A percentile compares a stretch with the other conserved stretches of the same genome.
phyloP scores from a whole-genome alignment of 2,113 vertebrate species.

The Osmerus mordax region DNA sequence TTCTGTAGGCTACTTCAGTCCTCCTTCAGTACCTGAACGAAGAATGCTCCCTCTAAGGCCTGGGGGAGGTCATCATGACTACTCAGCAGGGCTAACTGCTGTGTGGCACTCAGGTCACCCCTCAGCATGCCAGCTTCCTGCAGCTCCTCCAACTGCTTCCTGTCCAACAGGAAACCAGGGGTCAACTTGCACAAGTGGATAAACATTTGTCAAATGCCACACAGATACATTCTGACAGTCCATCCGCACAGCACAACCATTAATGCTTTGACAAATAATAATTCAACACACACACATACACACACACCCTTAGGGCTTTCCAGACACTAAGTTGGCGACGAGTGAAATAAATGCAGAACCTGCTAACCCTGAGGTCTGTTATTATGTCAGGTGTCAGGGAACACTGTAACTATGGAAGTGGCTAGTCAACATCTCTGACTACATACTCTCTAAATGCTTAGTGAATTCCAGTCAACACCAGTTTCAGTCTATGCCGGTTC shows the following conservation, averaged over 20 bases:
- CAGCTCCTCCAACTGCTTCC: conserved; percentile 81
- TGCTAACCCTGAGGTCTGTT: too few relatives aligned
- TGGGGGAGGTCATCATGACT: conserved; percentile 71
- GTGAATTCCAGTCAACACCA: too few relatives aligned
- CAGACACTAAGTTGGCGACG: too few relatives aligned
- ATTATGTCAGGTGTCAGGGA: too few relatives aligned
- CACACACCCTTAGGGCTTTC: background rate
- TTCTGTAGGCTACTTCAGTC: background rate
- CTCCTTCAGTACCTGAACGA: conserved; percentile 83
- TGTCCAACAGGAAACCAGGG: conserved; percentile 43
- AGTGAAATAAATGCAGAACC: too few relatives aligned
- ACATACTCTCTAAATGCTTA: too few relatives aligned
- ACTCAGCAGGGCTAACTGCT: conserved; percentile 83
- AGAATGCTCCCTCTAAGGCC: conserved; percentile 84
- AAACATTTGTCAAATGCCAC: background rate
- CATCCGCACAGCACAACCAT: too few relatives aligned
- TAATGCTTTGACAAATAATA: background rate
- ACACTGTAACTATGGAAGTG: too few relatives aligned
- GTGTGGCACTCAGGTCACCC: conserved; percentile 69
- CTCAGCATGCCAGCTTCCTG: conserved; percentile 77
- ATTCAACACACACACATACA: conserved; percentile 10
- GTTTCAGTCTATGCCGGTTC: too few relatives aligned
- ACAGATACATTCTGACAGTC: background rate
- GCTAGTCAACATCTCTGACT: too few relatives aligned
- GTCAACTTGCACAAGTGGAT: conserved; percentile 13